A percentile compares a stretch with the other conserved stretches of the same genome.
Evolutionary conservation across 2,888 invertebrate genomes (phyloP).

Genomic region (Tortrix viridana): DNA sequence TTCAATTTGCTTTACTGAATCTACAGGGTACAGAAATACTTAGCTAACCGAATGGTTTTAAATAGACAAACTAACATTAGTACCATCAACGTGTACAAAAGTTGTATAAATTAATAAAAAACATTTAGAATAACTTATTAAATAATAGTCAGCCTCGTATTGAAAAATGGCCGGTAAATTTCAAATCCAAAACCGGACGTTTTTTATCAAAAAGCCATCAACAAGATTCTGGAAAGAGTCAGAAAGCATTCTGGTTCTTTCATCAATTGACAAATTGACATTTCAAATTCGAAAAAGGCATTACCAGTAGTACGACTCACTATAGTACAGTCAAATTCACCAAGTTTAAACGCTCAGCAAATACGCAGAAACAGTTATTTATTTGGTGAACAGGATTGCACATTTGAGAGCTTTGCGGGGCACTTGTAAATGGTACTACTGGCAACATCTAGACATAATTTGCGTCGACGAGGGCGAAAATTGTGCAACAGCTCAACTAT

Average conservation of each 20-base stretch:
- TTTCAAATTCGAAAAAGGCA: conserved; percentile 1
- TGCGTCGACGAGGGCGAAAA: conserved; percentile 4
- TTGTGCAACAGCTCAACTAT: conserved; percentile 41
- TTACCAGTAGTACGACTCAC: background rate
- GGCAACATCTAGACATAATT: conserved; percentile 2
- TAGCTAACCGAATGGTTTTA: conserved; percentile 40
- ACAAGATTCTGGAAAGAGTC: conserved; percentile 9
- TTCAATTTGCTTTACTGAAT: conserved; percentile 42
- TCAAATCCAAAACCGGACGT: conserved; percentile 2
- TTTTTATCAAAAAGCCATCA: conserved; percentile 8
- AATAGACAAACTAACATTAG: conserved; percentile 50
- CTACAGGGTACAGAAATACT: conserved; percentile 36
- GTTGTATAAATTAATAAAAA: conserved; percentile 36
- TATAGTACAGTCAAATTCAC: background rate
- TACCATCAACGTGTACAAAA: conserved; percentile 41
- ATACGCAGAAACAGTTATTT: too few species aligned
- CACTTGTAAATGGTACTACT: background rate
- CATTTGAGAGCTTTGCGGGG: too few species aligned
- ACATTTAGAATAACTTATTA: conserved; percentile 36
- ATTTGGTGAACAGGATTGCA: too few species aligned
- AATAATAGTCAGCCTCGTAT: conserved; percentile 20
- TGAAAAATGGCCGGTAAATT: conserved; percentile 7
- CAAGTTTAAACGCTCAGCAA: too few species aligned
- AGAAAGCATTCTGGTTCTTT: background rate
- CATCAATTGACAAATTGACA: background rate